These are phyloP conservation scores for Smutsia temminckii DNA, from an alignment of 2,797 vertebrate species.

Conservation along the genomic window DNA sequence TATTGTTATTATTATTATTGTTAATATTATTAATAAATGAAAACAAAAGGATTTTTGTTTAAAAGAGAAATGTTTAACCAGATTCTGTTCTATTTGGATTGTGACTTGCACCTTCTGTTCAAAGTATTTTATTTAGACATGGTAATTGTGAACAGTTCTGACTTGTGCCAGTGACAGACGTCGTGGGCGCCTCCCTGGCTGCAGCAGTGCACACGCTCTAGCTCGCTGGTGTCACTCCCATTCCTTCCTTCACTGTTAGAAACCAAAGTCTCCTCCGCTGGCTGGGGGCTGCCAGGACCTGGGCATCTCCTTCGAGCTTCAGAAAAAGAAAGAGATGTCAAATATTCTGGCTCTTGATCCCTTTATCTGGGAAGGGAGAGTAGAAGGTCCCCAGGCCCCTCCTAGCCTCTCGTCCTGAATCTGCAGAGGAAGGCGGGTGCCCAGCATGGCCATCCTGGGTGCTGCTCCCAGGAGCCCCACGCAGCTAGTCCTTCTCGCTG, in stretches of 20 bases:
- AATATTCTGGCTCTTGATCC: slow-evolving; percentile 60
- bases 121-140: slow-evolving; percentile 85
- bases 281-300: slow-evolving; percentile 61
- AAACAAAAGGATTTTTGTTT: slow-evolving; percentile 90
- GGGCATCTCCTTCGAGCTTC: slow-evolving; percentile 70
- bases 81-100: slow-evolving; percentile 87
- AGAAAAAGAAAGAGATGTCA: slow-evolving; percentile 55
- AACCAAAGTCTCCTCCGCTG: slow-evolving; percentile 77
- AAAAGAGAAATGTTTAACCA: slow-evolving; percentile 87
- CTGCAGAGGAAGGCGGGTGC: slow-evolving; percentile 80
- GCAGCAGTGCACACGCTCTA: slow-evolving; percentile 57
- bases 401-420: slow-evolving; percentile 61
- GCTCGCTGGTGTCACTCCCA: slow-evolving; percentile 79
- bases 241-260: slow-evolving; percentile 59
- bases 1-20: slow-evolving; percentile 88
- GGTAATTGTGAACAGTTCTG: slow-evolving; percentile 81
- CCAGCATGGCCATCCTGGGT: slow-evolving; percentile 71
- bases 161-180: slow-evolving; percentile 74
- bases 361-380: slow-evolving; percentile 63
- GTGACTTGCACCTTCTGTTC: slow-evolving; percentile 93
- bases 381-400: slow-evolving; percentile 31
- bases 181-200: slow-evolving; percentile 70
- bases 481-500: slow-evolving; percentile 2
- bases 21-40: slow-evolving; percentile 89
- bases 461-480: neutral